Evolutionary conservation across 2,888 invertebrate species (phyloP), one percentile per base, ranked within the genome.

Genomic region (Trilocha varians): DNA sequence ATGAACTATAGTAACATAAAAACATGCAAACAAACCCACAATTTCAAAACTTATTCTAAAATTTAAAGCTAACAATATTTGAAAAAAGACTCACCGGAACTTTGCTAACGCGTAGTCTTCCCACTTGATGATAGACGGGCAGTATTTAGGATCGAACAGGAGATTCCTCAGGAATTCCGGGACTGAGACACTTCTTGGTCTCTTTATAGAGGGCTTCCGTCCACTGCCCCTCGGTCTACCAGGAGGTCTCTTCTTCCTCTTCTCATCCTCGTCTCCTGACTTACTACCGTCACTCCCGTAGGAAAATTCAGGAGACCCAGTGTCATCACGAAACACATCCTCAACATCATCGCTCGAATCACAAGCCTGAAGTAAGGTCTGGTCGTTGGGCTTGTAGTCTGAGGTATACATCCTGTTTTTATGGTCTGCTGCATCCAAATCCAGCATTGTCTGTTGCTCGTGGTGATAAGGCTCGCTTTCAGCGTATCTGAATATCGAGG

Each of bases 121-220:
- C 96, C 96, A 96, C 69, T 93, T 91, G 57, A 96, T 95, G 50
- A 95, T 88, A 39, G 90, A 89, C 0, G 95, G 95, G 64, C 94
- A 94, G 51, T 91, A 92, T 46, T 89, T 84, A 3, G 90, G 88
- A 65, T 94, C 91, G 46, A 91, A 87, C 42, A 97, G 80, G 18
- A 96, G 87, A 67, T 95, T 93, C 50, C 94, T 87, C 55, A 96
- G 90, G 72, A 96, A 96, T 73, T 96, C 95, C 88, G 96, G 96
- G 33, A 96, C 86, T 35, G 86, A 86, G 3, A 86, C 85, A 66
- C 83, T 86, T 48, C 79, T 65, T 5, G 83, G 78, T 36, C 83
- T 78, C 59, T 86, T 86, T 25, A 25, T 25, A 53, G 70, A 67
- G 33, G 72, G 61, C 50, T 83, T 86, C 39, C 78, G 66, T 9